Percentiles rank a stretch among this genome's conserved stretches.
Conservation (phyloP, 2,888 invertebrate species). For the Drosophila histrio region DNA sequence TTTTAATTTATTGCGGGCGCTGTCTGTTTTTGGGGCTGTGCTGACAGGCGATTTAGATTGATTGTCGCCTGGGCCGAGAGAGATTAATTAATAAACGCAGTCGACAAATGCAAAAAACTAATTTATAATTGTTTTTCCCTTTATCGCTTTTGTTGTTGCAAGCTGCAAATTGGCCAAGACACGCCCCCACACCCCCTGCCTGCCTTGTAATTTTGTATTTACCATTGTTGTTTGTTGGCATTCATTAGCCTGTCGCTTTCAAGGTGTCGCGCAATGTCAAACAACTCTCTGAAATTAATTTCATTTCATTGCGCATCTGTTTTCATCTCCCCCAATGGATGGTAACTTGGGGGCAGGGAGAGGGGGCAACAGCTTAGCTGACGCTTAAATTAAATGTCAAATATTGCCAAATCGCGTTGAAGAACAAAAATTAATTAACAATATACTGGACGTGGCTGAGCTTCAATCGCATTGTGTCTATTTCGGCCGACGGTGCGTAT, state of each 20-base stretch:
- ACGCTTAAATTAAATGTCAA: constrained; percentile 58
- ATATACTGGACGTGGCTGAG: constrained; percentile 13
- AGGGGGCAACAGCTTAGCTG: constrained; percentile 13
- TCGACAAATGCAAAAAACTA: constrained; percentile 42
- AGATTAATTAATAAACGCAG: constrained; percentile 61
- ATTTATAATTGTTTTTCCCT: constrained; percentile 54
- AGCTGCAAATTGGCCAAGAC: constrained; percentile 36
- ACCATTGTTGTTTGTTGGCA: constrained; percentile 25
- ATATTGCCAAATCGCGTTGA: constrained; percentile 55
- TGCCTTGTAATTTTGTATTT: constrained; percentile 44
- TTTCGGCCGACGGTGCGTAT: constrained; percentile 58
- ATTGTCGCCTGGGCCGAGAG: constrained; percentile 42
- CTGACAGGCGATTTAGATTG: constrained; percentile 77
- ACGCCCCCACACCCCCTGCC: constrained; percentile 15
- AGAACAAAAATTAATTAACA: constrained; percentile 63
- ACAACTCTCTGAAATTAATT: constrained; percentile 66
- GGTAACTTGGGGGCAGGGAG: too few species aligned
- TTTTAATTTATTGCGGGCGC: constrained; percentile 66
- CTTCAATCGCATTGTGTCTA: not conserved
- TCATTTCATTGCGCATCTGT: constrained; percentile 46
- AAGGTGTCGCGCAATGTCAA: constrained; percentile 53
- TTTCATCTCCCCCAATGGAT: not conserved
- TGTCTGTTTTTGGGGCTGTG: constrained; percentile 45
- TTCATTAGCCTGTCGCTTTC: constrained; percentile 52
- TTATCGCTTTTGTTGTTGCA: constrained; percentile 18